Evolutionary conservation across 2,113 vertebrate genomes (phyloP), one percentile per base, ranked within the genome.

Genomic region (Nansenia antarctica): DNA sequence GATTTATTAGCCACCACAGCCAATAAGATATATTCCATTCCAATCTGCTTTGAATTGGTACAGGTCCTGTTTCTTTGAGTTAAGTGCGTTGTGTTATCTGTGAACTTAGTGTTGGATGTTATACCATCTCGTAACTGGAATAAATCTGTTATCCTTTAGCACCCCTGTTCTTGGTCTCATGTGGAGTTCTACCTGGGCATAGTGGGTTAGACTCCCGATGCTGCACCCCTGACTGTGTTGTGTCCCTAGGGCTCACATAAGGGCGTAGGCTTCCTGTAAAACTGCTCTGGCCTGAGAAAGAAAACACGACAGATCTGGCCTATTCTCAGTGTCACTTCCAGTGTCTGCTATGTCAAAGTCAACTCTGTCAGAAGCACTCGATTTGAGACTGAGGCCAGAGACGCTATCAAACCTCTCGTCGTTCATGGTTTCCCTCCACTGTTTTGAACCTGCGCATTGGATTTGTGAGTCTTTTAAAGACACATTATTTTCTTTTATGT

Each of bases 181-280:
- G n/a, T n/a, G n/a, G n/a, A n/a, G n/a, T n/a, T n/a, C n/a, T n/a
- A n/a, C n/a, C n/a, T 42, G 37, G 11, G 1, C 37, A 42, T 42
- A 15, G 18, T 15, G 37, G n/a, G 14, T 42, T 14, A 42, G 37
- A 15, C 37, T 15, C 15, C 37, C 37, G 37, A 2, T 9, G 11
- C 9, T 14, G 37, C 60, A 6, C n/a, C 12, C 1, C 14, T 24
- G 7, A 34, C 35, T 9, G 34, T 15, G 9, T 14, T 37, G 34
- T 42, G 20, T 26, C 35, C 35, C 35, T 22, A 37, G 32, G 34
- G 34, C 61, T 37, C 35, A 8, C 61, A 62, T 26, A 15, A 24
- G 61, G 61, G 61, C 39, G 61, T 62, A 39, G 32, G 32, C 34
- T 62, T 62, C 61, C 61, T 62, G 61, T 62, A 22, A 62, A 62